Base-by-base conservation (phyloP, 2,797 vertebrate genomes). In the Hoplostethus atlanticus region DNA sequence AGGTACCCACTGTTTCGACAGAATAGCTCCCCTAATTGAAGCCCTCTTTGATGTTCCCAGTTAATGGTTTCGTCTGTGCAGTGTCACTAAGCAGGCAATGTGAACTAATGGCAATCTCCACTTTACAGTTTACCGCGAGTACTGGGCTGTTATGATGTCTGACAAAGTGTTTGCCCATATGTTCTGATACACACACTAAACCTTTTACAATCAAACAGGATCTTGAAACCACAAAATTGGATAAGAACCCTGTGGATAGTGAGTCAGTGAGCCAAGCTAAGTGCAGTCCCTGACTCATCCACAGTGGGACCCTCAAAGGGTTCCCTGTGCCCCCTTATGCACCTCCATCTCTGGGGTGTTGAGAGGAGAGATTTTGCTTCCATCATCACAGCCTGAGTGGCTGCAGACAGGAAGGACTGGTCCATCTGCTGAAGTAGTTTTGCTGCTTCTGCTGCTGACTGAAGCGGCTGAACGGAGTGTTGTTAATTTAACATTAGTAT, bases 341-440 rank as follows among this genome's bases (percentile, higher is more conserved):
- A 91, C 92, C 93, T 94, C 84, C 60, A 87, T 91, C 92, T 95
- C 93, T 90, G 87, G 88, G 92, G 93, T 91, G 94, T 92, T 87
- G 90, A 79, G 81, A 91, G 81, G 83, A 94, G 90, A 93, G 92
- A 91, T 93, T 95, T 92, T 92, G 92, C 85, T 86, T 56, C 92
- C 88, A 86, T 94, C 94, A 94, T 95, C 94, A 92, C 94, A 92
- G 81, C 88, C 89, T 86, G 93, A 94, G 93, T 93, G 92, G 92
- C 94, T 91, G 94, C 92, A 94, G 93, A 95, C 95, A 96, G 95
- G 94, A 95, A 96, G 89, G 92, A 93, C 70, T 0, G 40, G 94
- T 90, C 92, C 95, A 96, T 97, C 95, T 96, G 96, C 91, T 93
- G 80, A 96, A 95, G 90, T 87, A 81, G 78, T 90, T 84, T 68